These are phyloP conservation scores for Naso thynnoides DNA, from an alignment of 2,797 vertebrate genomes.

Conservation along the genomic window DNA sequence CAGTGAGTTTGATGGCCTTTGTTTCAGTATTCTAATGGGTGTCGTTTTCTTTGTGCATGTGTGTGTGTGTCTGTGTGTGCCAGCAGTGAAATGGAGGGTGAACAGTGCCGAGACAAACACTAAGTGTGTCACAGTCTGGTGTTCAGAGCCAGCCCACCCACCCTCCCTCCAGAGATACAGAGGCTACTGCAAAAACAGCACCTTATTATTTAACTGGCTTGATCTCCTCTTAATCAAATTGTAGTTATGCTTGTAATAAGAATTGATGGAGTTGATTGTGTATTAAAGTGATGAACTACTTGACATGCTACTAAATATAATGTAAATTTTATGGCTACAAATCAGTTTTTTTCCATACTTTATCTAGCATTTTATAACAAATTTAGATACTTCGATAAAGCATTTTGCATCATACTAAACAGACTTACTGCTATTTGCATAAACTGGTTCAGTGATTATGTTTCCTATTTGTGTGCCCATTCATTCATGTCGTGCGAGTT, in stretches of 20 bases:
- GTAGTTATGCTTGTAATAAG: conserved; percentile 74
- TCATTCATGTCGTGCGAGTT: conserved; percentile 36
- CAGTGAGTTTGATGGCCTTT: conserved; percentile 12
- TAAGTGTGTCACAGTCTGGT: conserved; percentile 75
- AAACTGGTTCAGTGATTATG: conserved; percentile 8
- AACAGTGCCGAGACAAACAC: conserved; percentile 67
- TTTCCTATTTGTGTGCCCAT: conserved; percentile 11
- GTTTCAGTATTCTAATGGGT: conserved; percentile 28
- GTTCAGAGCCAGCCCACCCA: conserved; percentile 49
- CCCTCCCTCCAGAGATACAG: conserved; percentile 40
- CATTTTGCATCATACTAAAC: background rate
- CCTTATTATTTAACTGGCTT: conserved; percentile 40
- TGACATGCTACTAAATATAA: conserved; percentile 39
- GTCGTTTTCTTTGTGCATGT: conserved; percentile 10
- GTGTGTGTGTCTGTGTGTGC: conserved; percentile 13
- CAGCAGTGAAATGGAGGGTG: conserved; percentile 67
- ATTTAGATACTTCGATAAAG: conserved; percentile 6
- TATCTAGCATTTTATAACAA: background rate
- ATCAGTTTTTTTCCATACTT: background rate
- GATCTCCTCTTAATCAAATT: conserved; percentile 47
- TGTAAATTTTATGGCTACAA: conserved; percentile 23
- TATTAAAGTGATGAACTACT: conserved; percentile 31
- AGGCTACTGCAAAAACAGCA: conserved; percentile 46
- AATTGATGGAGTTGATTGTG: conserved; percentile 62
- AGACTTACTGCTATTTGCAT: conserved; percentile 19